Conservation (phyloP, 2,888 invertebrate genomes). For the Unio delphinus region DNA sequence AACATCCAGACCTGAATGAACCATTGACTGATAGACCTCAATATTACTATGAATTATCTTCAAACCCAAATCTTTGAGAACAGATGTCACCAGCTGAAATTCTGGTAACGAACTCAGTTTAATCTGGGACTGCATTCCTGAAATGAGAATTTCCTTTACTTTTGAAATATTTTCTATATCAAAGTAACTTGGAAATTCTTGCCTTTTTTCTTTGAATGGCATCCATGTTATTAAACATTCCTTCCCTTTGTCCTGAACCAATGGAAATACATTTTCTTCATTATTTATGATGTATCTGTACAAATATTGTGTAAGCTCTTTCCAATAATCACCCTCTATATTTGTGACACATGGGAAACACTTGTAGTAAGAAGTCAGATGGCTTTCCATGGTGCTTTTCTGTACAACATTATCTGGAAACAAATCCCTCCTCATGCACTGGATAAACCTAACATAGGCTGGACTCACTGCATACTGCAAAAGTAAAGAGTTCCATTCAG, state of each 20-base stretch:
- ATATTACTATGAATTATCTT: slow-evolving; percentile 12
- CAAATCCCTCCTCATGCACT: neutral
- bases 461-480: neutral
- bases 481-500: neutral
- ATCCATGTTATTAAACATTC: no score
- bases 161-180: no score
- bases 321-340: slow-evolving; percentile 18
- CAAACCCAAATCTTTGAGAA: slow-evolving; percentile 9
- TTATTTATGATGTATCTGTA: slow-evolving; percentile 9
- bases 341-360: slow-evolving; percentile 18
- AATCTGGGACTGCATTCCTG: no score
- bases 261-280: slow-evolving; percentile 12
- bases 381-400: neutral
- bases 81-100: no score
- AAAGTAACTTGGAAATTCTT: no score
- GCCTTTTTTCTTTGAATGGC: no score
- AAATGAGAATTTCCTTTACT: neutral
- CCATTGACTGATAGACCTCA: slow-evolving; percentile 7
- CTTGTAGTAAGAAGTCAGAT: slow-evolving; percentile 6
- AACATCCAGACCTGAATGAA: slow-evolving; percentile 1
- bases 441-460: slow-evolving; percentile 1
- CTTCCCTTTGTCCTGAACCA: neutral
- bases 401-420: neutral
- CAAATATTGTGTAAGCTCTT: slow-evolving; percentile 13
- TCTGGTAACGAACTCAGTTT: no score